Evolutionary conservation across 2,888 invertebrate genomes (phyloP), one percentile per base, ranked within the genome.

Genomic region (Ornithoptera alexandrae): DNA sequence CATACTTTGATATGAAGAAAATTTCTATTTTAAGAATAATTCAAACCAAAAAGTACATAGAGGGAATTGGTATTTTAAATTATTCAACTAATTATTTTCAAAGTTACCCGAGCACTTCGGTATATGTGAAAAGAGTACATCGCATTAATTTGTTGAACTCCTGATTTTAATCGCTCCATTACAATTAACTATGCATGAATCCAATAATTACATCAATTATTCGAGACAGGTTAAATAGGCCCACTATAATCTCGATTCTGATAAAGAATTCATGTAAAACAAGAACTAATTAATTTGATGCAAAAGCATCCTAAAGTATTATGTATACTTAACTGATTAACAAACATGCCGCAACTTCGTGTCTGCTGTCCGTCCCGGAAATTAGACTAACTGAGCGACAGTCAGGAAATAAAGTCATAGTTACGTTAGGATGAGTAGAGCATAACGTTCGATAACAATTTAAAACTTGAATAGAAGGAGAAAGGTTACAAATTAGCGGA

Each of bases 181-280:
- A 56, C 20, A 56, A 24, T 56, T n/a, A 53, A 18, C 30, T 18
- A 53, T 61, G 53, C 50, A 36, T 67, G 15, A 60, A 50, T 61
- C 30, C 61, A 61, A 20, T 30, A 50, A 61, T 53, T 61, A 15
- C 36, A 46, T 20, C 53, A 53, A 67, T 62, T 67, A 62, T 39
- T 20, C 22, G 39, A 20, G 22, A 62, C 57, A 71, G 8, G 58
- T 71, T 69, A 67, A 69, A 68, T 63, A 72, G 57, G 53, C 46
- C 7, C 46, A 20, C 30, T 46, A 15, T 17, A 18, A 36, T 61
- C 22, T 61, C 50, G 53, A 61, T 61, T 67, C 30, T 50, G 20
- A 67, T 58, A 12, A 42, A 57, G 39, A 24, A 61, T 22, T 36
- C 39, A 65, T 10, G n/a, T 65, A n/a, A 2, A 5, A 10, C 46